Percentiles rank a stretch among this genome's conserved stretches.
Conservation (phyloP, 2,888 invertebrate species). For the Seira sanloemensis region DNA sequence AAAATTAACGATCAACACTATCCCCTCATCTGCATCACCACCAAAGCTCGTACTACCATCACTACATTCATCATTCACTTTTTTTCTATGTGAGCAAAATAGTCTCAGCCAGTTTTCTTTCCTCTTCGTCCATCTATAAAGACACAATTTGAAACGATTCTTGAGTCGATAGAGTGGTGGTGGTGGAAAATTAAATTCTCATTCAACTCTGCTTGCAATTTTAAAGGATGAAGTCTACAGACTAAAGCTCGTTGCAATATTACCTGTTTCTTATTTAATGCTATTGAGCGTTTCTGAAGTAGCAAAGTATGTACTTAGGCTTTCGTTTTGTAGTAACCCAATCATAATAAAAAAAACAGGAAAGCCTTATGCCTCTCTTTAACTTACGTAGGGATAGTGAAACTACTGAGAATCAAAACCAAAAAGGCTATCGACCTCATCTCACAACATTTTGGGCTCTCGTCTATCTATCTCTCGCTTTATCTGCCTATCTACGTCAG, state of each 20-base stretch:
- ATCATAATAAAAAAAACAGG: background rate
- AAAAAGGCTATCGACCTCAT: constrained; percentile 67
- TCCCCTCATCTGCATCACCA: background rate
- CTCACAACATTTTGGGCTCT: constrained; percentile 62
- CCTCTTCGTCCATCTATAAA: too few species aligned
- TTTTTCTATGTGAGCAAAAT: background rate
- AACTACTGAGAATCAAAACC: constrained; percentile 27
- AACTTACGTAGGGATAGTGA: background rate
- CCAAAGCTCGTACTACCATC: constrained; percentile 2
- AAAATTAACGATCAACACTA: background rate
- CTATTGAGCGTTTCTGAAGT: too few species aligned
- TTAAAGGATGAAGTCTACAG: background rate
- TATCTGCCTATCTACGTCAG: too few species aligned
- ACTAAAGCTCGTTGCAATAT: background rate
- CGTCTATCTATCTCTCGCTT: constrained; percentile 43
- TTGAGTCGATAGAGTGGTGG: too few species aligned
- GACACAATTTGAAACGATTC: too few species aligned
- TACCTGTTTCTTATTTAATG: background rate
- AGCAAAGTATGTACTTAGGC: background rate
- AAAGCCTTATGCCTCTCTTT: background rate
- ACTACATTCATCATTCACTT: background rate
- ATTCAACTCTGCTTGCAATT: too few species aligned
- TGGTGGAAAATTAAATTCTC: too few species aligned
- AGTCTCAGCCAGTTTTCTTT: too few species aligned
- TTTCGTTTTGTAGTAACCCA: background rate